Evolutionary conservation across 2,113 vertebrate genomes (phyloP), one percentile per base, ranked within the genome.

Genomic region (Coturnix japonica): DNA sequence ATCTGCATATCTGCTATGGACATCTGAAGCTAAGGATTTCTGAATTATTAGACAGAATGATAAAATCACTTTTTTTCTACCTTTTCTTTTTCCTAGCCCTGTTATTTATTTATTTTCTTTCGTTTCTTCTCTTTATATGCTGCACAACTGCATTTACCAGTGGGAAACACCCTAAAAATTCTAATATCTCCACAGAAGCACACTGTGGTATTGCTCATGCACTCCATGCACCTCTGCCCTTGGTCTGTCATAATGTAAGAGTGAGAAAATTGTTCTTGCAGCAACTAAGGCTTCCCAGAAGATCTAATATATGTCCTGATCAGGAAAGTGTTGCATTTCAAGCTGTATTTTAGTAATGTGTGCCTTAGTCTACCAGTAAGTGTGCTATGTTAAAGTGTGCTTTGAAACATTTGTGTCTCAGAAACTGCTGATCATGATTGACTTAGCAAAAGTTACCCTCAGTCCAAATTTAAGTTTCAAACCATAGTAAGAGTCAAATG

Each of bases 361-460:
- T 66, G 22, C 8, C 15, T 31, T 0, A 3, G 7, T 28, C 13
- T 60, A 25, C 23, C 2, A 13, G 1, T 8, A 17, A 39, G 7
- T 9, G 17, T 63, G 19, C 7, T 2, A 2, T 61, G 49, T 56
- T 69, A 59, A 7, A 65, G 11, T 3, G 21, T 22, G 30, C 71
- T 37, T 80, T 77, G 66, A 47, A 11, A 35, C 4, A 31, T 3
- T 49, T 74, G 49, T 67, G 28, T 2, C 7, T 76, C 72, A 39
- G 15, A 41, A 21, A 53, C 44, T 63, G 3, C 2, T 61, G 22
- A 65, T 30, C 7, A 14, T 30, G 21, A 65, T 0, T 85, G 75
- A 47, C 17, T 67, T 69, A 28, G 9, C 16, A 64, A 25, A 54
- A 63, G 28, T 12, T 61, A 41, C 17, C 37, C 25, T 53, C 28